Evolutionary conservation across 1,140 invertebrate species (phyloP).

Genomic region (Cheumatopsyche charites): DNA sequence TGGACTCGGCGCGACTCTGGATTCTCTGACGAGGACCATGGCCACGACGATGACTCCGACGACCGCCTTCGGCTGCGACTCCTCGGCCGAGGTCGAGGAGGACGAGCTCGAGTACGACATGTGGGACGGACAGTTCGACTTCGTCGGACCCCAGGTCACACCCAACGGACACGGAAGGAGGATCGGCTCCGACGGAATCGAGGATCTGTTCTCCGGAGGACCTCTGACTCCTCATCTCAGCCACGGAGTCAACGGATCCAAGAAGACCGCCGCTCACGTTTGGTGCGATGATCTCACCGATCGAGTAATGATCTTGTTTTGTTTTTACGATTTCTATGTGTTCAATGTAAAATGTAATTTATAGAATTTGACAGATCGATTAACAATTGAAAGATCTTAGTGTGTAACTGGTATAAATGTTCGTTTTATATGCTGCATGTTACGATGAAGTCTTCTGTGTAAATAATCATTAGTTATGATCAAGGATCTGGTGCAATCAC

Average conservation of each 20-base stretch:
- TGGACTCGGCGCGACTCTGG: too few species aligned
- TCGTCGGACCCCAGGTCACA: conserved; percentile 67
- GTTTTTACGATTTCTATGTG: too few species aligned
- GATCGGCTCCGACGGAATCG: conserved; percentile 53
- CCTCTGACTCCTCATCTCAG: conserved; percentile 58
- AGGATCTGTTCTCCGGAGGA: conserved; percentile 57
- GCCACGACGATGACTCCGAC: conserved; percentile 34
- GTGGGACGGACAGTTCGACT: conserved; percentile 87
- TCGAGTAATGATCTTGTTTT: conserved; percentile 54
- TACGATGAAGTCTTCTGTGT: too few species aligned
- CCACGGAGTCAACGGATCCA: conserved; percentile 60
- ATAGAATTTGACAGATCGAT: too few species aligned
- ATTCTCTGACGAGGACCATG: too few species aligned
- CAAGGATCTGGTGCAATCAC: too few species aligned
- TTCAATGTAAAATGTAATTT: too few species aligned
- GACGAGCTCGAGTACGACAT: conserved; percentile 79
- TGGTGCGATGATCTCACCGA: conserved; percentile 64
- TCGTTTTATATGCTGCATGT: too few species aligned
- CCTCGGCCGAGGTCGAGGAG: conserved; percentile 60
- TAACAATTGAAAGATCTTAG: too few species aligned
- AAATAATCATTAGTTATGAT: too few species aligned
- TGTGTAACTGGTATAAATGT: too few species aligned
- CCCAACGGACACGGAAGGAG: conserved; percentile 51
- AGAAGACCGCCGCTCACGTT: conserved; percentile 61
- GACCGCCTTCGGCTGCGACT: conserved; percentile 54